A percentile compares a stretch with the other conserved stretches of the same genome.
These are phyloP conservation scores for Catharus bicknelli DNA, from an alignment of 2,113 vertebrate genomes.

Conservation along the genomic window DNA sequence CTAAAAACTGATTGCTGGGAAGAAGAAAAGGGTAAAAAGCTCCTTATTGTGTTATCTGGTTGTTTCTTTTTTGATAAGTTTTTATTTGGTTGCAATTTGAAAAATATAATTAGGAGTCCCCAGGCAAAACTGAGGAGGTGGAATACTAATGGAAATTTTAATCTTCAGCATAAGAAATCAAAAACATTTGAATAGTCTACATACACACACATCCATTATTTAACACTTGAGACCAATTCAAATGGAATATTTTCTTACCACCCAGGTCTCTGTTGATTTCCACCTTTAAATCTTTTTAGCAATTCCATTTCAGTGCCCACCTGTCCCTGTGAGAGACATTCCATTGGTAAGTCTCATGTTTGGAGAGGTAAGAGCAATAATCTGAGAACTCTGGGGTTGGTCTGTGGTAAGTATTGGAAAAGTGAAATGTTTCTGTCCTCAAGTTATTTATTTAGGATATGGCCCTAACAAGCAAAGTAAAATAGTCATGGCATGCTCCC, in stretches of 20 bases:
- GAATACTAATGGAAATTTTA: conserved; percentile 68
- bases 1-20: background rate
- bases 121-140: conserved; percentile 64
- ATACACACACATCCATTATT: conserved; percentile 50
- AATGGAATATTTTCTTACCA: conserved; percentile 24
- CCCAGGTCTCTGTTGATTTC: background rate
- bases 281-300: background rate
- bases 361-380: background rate
- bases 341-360: background rate
- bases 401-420: background rate
- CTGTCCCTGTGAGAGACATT: background rate
- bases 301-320: background rate
- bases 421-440: background rate
- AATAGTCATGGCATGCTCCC: background rate
- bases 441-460: background rate
- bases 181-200: conserved; percentile 53
- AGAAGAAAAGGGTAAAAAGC: background rate
- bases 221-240: conserved; percentile 51
- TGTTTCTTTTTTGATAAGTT: conserved; percentile 24
- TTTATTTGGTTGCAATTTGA: conserved; percentile 51
- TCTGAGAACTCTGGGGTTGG: background rate
- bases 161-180: conserved; percentile 56
- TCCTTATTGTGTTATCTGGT: conserved; percentile 8
- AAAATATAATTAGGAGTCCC: conserved; percentile 65
- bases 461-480: background rate